phyloP scores from a whole-genome alignment of 2,888 invertebrate species.

The Drosophila austrosaltans region DNA sequence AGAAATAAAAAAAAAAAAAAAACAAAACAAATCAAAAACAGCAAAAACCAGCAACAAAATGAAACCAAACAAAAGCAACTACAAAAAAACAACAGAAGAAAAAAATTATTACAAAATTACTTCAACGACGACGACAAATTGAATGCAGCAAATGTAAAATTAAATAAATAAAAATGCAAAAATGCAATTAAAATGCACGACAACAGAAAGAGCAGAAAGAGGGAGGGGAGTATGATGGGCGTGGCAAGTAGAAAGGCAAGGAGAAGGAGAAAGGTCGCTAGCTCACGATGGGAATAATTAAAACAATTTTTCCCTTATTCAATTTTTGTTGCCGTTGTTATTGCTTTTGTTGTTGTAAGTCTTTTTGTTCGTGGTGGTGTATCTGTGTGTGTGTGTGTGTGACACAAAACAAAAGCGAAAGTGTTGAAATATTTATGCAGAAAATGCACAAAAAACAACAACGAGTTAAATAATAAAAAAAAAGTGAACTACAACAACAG shows the following conservation, averaged over 20 bases:
- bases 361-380: background rate
- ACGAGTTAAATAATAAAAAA: constrained; percentile 31
- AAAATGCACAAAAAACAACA: constrained; percentile 62
- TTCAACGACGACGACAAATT: constrained; percentile 65
- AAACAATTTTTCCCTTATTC: constrained; percentile 54
- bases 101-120: constrained; percentile 66
- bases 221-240: background rate
- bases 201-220: constrained; percentile 43
- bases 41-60: constrained; percentile 32
- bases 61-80: constrained; percentile 51
- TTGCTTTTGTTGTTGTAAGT: too few relatives aligned
- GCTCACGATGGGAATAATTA: constrained; percentile 70
- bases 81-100: constrained; percentile 12
- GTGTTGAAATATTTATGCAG: constrained; percentile 80
- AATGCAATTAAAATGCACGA: constrained; percentile 76
- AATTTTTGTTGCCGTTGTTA: background rate
- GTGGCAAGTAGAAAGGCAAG: background rate
- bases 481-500: constrained; percentile 27
- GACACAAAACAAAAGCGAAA: constrained; percentile 78
- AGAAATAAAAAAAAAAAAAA: constrained; percentile 38
- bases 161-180: constrained; percentile 78
- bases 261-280: constrained; percentile 8
- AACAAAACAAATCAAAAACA: constrained; percentile 13
- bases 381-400: constrained; percentile 27
- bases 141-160: constrained; percentile 72